Base-by-base conservation (phyloP, 2,113 vertebrate species). In the Calonectris borealis region DNA sequence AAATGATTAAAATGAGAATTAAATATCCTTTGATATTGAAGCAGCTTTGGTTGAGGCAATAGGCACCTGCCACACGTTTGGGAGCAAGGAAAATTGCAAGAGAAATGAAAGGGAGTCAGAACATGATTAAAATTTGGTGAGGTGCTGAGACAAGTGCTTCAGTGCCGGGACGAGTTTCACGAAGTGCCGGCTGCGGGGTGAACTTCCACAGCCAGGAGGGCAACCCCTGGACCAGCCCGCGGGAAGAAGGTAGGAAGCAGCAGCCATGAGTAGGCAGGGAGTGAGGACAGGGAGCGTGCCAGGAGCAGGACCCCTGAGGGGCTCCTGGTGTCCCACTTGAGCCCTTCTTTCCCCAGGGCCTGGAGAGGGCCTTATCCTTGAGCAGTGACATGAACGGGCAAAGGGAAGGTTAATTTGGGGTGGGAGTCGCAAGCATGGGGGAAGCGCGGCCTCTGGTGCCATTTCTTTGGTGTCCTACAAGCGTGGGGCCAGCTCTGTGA, bases 81-180 rank as follows among this genome's bases (percentile, higher is more conserved):
- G 36, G 29, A 78, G 57, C 40, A 72, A 38, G n/a, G 12, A n/a
- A 49, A 77, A 21, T 19, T 22, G 27, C 0, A 2, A 89, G 46
- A 46, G 17, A 57, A 65, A 55, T 46, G 29, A 76, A 46, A 36
- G 21, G 27, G 44, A 86, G 24, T 42, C 24, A 48, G 88, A 88
- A 72, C 19, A 13, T 8, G 21, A 64, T 54, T 57, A 64, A 32
- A 64, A 91, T 27, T 42, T 31, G 42, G 16, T 2, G 5, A 71
- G 68, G 17, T 60, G 38, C 27, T 44, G 51, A 70, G 68, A 46
- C 21, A 36, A 44, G 16, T 13, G 15, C 58, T 17, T 72, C 21
- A 4, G 20, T 3, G 1, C 36, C 1, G 10, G 31, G 42, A 6
- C 7, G 20, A 5, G 6, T 66, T 68, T 89, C 31, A 3, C 0